A percentile compares a stretch with the other conserved stretches of the same genome.
Evolutionary conservation across 2,888 invertebrate genomes (phyloP).

Genomic region (Agonopterix subpropinquella): DNA sequence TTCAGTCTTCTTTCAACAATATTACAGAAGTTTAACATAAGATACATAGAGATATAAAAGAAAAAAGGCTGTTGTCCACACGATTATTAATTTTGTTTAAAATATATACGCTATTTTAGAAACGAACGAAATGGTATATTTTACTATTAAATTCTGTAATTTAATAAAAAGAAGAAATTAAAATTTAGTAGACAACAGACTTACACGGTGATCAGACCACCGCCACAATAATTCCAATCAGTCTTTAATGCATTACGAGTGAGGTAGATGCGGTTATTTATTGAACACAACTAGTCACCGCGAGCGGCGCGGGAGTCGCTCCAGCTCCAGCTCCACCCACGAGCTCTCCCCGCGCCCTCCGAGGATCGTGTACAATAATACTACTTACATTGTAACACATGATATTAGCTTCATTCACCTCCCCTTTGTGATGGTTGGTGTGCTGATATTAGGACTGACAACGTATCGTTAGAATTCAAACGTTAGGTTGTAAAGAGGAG

Average conservation of each 20-base stretch:
- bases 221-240: constrained; percentile 56
- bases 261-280: constrained; percentile 61
- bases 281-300: constrained; percentile 41
- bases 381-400: constrained; percentile 46
- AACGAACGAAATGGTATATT: neutral
- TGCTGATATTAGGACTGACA: neutral
- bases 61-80: constrained; percentile 58
- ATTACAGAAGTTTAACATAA: constrained; percentile 65
- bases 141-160: constrained; percentile 5
- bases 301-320: constrained; percentile 19
- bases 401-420: constrained; percentile 41
- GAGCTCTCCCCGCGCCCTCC: constrained; percentile 18
- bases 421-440: constrained; percentile 22
- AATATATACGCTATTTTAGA: too few species aligned
- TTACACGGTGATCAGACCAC: constrained; percentile 68
- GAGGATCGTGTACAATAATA: constrained; percentile 47
- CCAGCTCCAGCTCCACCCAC: constrained; percentile 5
- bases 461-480: neutral
- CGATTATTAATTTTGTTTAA: too few species aligned
- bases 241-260: constrained; percentile 60
- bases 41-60: constrained; percentile 36
- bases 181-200: constrained; percentile 60
- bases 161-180: constrained; percentile 17
- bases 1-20: constrained; percentile 70
- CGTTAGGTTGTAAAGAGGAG: constrained; percentile 29